Base-by-base conservation (phyloP, 2,888 invertebrate species). In the Germaria angustata region DNA sequence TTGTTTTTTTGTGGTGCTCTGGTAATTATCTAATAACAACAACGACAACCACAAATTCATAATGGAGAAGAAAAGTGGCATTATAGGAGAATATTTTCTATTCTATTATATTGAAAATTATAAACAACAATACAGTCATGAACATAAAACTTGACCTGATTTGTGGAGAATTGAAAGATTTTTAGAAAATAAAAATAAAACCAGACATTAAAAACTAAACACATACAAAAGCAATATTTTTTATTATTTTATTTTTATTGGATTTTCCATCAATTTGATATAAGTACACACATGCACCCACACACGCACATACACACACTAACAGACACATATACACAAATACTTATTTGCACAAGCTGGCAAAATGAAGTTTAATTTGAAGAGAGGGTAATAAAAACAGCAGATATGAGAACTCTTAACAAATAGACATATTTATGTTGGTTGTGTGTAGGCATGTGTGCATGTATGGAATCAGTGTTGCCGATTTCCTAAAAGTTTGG, bases 121-220 rank as follows among this genome's bases (percentile, higher is more conserved):
- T 32, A 44, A 4, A 61, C 9, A 65, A 68, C 72, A 77, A 78
- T 69, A 32, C 59, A 17, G 44, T 24, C 24, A 46, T 34, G 61
- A 65, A 66, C 28, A 66, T 68, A 46, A 68, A 69, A 78, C 57
- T 81, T 78, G 81, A 81, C 81, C 78, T 69, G 69, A 81, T 73
- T 81, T 73, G 22, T 55, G 28, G 63, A 73, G 49, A 9, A 69
- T 73, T 78, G 61, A 63, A 63, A 73, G 61, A 22, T 73, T 68
- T 78, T 65, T 69, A 73, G 63, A 44, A 73, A 73, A 73, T 63
- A 28, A 63, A 72, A 55, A 55, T 44, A 65, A 81, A 63, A 59
- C 24, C 59, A 68, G 66, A 68, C 66, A 72, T 53, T 65, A 65
- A 77, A 81, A 51, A 59, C 22, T 28, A 44, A 71, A 66, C 28